Evolutionary conservation across 1,140 invertebrate genomes (phyloP).

Genomic region (Nixonia krombeini): DNA sequence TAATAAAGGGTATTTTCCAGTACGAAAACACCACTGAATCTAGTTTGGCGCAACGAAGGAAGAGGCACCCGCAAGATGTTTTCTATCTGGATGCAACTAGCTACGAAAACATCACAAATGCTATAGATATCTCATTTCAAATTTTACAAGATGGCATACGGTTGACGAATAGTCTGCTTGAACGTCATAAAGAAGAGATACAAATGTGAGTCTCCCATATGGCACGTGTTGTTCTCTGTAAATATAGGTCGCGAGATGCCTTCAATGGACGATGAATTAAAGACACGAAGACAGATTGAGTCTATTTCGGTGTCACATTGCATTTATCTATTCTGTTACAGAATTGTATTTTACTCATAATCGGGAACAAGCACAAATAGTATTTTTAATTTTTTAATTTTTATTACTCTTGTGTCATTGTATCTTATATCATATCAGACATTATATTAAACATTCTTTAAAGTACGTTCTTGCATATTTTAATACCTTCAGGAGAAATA

Average conservation of each 20-base stretch:
- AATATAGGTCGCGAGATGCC: constrained; percentile 13
- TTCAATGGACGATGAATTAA: constrained; percentile 10
- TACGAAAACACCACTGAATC: neutral
- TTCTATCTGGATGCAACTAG: neutral
- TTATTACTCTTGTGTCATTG: no score
- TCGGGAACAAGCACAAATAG: neutral
- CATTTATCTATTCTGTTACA: neutral
- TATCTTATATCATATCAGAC: no score
- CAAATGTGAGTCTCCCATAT: constrained; percentile 39
- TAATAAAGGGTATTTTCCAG: constrained; percentile 41
- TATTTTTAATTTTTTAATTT: no score
- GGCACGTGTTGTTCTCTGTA: neutral
- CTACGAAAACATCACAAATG: constrained; percentile 45
- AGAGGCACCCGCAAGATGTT: constrained; percentile 12
- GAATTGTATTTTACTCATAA: neutral
- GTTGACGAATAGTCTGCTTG: constrained; percentile 52
- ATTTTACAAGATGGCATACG: constrained; percentile 52
- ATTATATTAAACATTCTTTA: no score
- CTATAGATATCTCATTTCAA: constrained; percentile 46
- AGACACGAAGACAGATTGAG: constrained; percentile 7
- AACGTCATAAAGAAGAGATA: constrained; percentile 45
- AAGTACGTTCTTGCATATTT: no score
- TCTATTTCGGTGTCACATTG: constrained; percentile 6
- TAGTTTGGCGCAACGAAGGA: constrained; percentile 28
- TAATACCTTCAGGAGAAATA: no score